Conservation (phyloP, 1,140 invertebrate species). For the Dendroctonus ponderosae region DNA sequence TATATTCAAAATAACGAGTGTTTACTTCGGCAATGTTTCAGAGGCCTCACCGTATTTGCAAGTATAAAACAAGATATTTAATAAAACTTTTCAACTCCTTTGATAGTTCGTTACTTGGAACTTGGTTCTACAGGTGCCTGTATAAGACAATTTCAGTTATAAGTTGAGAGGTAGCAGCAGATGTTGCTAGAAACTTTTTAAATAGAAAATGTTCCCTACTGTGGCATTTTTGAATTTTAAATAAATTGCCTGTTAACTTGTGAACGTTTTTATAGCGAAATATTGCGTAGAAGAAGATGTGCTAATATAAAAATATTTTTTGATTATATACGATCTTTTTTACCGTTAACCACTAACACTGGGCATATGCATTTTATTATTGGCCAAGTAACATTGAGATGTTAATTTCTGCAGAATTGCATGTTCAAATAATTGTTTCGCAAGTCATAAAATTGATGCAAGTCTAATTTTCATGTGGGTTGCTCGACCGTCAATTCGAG, state of each 20-base stretch:
- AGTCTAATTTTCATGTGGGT: too few species aligned
- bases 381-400: too few species aligned
- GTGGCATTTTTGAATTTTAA: not conserved
- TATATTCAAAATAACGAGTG: constrained; percentile 16
- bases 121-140: constrained; percentile 8
- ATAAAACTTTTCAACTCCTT: constrained; percentile 17
- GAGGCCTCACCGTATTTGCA: constrained; percentile 8
- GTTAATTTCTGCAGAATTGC: too few species aligned
- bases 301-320: too few species aligned
- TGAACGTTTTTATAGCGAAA: too few species aligned
- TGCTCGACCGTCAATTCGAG: too few species aligned
- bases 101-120: constrained; percentile 11
- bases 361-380: too few species aligned
- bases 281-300: too few species aligned
- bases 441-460: too few species aligned
- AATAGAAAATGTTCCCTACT: constrained; percentile 6
- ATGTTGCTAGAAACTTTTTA: constrained; percentile 10
- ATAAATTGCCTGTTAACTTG: not conserved
- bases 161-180: constrained; percentile 3
- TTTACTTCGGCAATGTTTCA: constrained; percentile 12
- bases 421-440: too few species aligned
- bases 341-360: too few species aligned
- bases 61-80: constrained; percentile 15
- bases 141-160: not conserved
- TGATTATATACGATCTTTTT: too few species aligned